Evolutionary conservation across 2,113 vertebrate species (phyloP), one percentile per base, ranked within the genome.

Genomic region (Siniperca chuatsi): DNA sequence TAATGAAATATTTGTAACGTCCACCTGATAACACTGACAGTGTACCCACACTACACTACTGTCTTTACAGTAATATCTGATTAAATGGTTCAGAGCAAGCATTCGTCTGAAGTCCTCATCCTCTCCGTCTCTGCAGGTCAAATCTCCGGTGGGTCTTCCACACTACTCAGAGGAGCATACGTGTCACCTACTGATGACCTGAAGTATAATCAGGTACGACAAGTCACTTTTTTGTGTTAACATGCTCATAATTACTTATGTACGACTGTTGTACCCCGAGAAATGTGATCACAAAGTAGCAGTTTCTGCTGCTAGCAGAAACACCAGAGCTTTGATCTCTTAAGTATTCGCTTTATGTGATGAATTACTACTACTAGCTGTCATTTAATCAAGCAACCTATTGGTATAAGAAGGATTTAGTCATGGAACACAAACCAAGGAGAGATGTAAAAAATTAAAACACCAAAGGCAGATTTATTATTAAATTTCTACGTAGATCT

Each of bases 111-210:
- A n/a, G 29, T 71, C 29, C 3, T 73, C 44, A 8, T 64, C 44
- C 18, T 37, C 21, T 23, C 2, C 70, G 48, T 88, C 71, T 82
- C 75, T 87, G 52, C 87, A 99, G 98, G 96, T 95, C 98, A 98
- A 84, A 97, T 96, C 92, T 89, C 95, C 1, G 96, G 97, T 92
- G 98, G 97, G 85, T 97, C 97, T 89, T 97, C 97, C 79, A 98
- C 98, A 74, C 95, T 99, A 91, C 99, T 97, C 93, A 97, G 98
- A 94, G 98, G 99, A 95, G 97, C 98, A 0, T 99, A 99, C 40
- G 97, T 98, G 93, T 97, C 98, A 0, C 98, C 98, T 44, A 94
- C 96, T 72, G 98, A 99, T 92, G 98, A 99, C 94, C 96, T 98
- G 89, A 99, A 99, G 95, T 98, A 99, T 84, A 98, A 98, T 95